Base-by-base conservation (phyloP, 2,888 invertebrate genomes). In the Tinea semifulvella region DNA sequence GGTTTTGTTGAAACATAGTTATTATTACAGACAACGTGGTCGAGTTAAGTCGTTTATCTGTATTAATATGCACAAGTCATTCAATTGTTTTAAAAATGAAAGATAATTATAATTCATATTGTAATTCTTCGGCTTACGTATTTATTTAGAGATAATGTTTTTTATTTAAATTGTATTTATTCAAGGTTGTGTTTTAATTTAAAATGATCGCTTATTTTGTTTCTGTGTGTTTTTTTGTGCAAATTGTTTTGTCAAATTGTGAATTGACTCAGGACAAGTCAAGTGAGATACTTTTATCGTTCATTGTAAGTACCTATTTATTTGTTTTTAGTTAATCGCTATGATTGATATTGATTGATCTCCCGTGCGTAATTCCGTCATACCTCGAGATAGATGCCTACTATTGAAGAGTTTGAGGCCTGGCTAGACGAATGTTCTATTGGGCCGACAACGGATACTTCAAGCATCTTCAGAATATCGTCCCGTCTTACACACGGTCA, bases 221-320 rank as follows among this genome's bases (percentile, higher is more conserved):
- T 2, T 20, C 11, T 2, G 18, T 40, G 40, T 22, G 22, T 40
- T 40, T 40, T 14, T 22, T 20, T 7, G 22, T 11, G 2, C 11
- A 40, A 7, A 2, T 40, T 40, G 22, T 20, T 5, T 6, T 22
- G 10, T 13, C 13, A 13, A 2, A 2, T 11, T 17, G 40, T 40
- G 40, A 40, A n/a, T 20, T 6, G 6, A 10, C 13, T 8, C 7
- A 22, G 22, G n/a, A 40, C 3, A 22, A 6, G 20, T 13, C 7
- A 2, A 22, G 40, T 40, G 40, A 40, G 13, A 22, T 40, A 22
- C 13, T 40, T 22, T 17, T 40, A 11, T 20, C 40, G 4, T 40
- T 40, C 11, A 22, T 40, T 2, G 40, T 40, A 13, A 40, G 40
- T 39, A 3, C 3, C 11, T 27, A n/a, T n/a, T n/a, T n/a, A n/a